Conservation (phyloP, 1,140 invertebrate genomes). For the Lepeophtheirus salmonis region DNA sequence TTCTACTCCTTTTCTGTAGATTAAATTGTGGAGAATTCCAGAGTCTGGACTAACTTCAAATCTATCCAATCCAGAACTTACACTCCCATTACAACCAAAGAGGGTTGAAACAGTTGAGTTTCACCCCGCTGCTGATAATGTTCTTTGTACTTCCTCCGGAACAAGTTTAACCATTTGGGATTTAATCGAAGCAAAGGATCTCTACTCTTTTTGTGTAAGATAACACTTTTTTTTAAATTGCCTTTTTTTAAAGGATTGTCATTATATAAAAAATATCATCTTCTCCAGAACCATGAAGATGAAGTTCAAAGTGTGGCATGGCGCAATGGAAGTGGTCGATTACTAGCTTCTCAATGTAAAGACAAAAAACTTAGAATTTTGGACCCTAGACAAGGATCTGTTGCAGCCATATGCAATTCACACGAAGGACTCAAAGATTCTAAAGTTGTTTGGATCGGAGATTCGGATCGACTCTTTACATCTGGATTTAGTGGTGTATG, state of each 20-base stretch:
- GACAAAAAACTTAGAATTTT: conserved; percentile 61
- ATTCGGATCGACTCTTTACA: conserved; percentile 55
- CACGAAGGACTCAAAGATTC: conserved; percentile 79
- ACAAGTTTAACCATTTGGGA: conserved; percentile 70
- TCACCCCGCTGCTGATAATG: conserved; percentile 62
- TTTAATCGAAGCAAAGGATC: conserved; percentile 54
- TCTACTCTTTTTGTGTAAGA: conserved; percentile 31
- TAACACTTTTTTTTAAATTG: neutral
- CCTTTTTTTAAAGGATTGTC: neutral
- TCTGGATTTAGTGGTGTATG: conserved; percentile 42
- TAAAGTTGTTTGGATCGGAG: conserved; percentile 65
- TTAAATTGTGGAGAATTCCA: conserved; percentile 69
- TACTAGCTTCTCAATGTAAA: conserved; percentile 44
- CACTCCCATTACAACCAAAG: conserved; percentile 54
- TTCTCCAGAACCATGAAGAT: conserved; percentile 44
- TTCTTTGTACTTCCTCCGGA: conserved; percentile 58
- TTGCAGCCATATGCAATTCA: conserved; percentile 41
- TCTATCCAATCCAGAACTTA: conserved; percentile 52
- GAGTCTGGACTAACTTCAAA: conserved; percentile 50
- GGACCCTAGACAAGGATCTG: conserved; percentile 45
- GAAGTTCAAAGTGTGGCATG: conserved; percentile 64
- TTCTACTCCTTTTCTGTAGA: conserved; percentile 30
- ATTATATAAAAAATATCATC: conserved; percentile 6
- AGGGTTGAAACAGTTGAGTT: conserved; percentile 66
- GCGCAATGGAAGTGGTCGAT: conserved; percentile 50